Evolutionary conservation across 37 sponge, comb jelly and placozoan species (phyloP).

Genomic region (Halisarca cf. caerulea): DNA sequence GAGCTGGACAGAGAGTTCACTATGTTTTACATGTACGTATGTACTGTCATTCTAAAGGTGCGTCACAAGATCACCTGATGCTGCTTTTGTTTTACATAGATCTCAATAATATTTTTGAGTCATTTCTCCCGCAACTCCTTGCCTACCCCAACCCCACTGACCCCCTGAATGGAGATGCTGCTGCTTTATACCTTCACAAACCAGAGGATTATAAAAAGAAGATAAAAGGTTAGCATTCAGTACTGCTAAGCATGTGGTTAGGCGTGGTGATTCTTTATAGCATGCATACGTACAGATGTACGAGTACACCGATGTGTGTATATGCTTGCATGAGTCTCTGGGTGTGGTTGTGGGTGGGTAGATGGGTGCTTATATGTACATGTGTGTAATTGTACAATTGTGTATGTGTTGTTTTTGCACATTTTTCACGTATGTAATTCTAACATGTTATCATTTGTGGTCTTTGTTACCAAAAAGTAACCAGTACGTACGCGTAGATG

Average conservation of each 20-base stretch:
- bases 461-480: too few species aligned
- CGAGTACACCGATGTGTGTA: background rate
- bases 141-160: conserved; percentile 97
- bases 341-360: too few species aligned
- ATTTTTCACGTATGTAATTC: too few species aligned
- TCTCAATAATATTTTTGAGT: conserved; percentile 95
- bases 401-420: too few species aligned
- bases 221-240: conserved; percentile 82
- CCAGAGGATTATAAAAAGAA: conserved; percentile 94
- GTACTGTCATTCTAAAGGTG: background rate
- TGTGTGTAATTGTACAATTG: too few species aligned
- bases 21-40: too few species aligned
- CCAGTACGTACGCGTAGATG: too few species aligned
- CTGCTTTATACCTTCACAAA: conserved; percentile 93
- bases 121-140: conserved; percentile 95
- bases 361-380: too few species aligned
- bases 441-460: too few species aligned
- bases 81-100: conserved; percentile 51
- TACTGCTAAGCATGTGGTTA: too few species aligned
- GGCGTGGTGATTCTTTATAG: background rate
- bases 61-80: background rate
- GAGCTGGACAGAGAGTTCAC: too few species aligned
- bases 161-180: conserved; percentile 98
- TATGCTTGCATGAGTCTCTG: background rate
- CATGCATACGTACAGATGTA: background rate